phyloP scores from a whole-genome alignment of 2,797 vertebrate species.

The Phrynocephalus forsythii region DNA sequence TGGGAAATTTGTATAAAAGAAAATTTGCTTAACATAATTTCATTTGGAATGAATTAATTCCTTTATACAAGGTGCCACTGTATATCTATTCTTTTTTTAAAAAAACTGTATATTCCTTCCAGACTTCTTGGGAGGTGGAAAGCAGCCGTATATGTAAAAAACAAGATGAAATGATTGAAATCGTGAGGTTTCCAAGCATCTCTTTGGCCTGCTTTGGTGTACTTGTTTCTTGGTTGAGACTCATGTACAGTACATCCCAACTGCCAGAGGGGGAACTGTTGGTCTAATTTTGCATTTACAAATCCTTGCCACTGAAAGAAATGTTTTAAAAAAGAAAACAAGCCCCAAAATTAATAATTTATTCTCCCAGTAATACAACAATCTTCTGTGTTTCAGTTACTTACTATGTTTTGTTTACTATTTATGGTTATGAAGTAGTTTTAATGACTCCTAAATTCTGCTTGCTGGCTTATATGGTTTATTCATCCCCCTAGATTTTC shows the following conservation, averaged over 20 bases:
- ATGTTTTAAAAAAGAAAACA: conserved; percentile 19
- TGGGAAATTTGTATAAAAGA: no score
- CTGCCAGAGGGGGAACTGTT: conserved; percentile 84
- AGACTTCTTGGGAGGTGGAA: background rate
- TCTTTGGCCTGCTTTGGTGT: conserved; percentile 46
- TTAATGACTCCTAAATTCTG: conserved; percentile 70
- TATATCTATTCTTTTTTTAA: background rate
- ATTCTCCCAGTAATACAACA: conserved; percentile 71
- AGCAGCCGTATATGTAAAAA: background rate
- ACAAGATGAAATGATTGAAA: background rate
- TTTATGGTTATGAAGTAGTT: conserved; percentile 80
- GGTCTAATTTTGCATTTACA: conserved; percentile 79
- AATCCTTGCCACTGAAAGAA: conserved; percentile 77
- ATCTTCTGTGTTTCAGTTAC: conserved; percentile 77
- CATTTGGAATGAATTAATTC: no score
- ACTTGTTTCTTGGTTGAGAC: conserved; percentile 43
- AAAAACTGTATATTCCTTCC: background rate
- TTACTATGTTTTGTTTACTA: conserved; percentile 84
- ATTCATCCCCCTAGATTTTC: conserved; percentile 76
- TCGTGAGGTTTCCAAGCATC: conserved; percentile 42
- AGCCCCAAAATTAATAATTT: conserved; percentile 78
- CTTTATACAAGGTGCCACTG: background rate
- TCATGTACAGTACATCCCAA: conserved; percentile 75
- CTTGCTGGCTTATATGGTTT: conserved; percentile 73
- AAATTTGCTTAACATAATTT: no score